These are phyloP conservation scores for Psilanteris sp. DNA, from an alignment of 1,140 invertebrate genomes.

Conservation along the genomic window DNA sequence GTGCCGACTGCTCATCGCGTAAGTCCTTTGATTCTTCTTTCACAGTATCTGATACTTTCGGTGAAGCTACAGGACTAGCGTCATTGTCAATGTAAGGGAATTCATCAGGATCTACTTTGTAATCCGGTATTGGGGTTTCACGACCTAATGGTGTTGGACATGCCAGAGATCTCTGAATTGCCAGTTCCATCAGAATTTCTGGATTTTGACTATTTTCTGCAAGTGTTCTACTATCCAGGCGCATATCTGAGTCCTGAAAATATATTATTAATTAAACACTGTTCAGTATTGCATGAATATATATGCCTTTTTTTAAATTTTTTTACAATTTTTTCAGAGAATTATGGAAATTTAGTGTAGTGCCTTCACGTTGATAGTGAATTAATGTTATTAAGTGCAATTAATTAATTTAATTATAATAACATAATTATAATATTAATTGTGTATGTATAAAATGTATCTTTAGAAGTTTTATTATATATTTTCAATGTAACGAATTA, in stretches of 20 bases:
- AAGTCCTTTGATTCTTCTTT: conserved; percentile 59
- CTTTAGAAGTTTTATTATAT: too few relatives aligned
- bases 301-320: too few relatives aligned
- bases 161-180: conserved; percentile 72
- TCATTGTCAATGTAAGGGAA: conserved; percentile 73
- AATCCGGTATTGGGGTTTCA: conserved; percentile 70
- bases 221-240: conserved; percentile 66
- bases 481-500: too few relatives aligned
- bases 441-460: too few relatives aligned
- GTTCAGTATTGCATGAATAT: too few relatives aligned
- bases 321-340: too few relatives aligned
- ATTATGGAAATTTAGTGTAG: too few relatives aligned
- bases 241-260: conserved; percentile 69
- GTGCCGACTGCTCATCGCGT: conserved; percentile 7
- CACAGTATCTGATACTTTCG: conserved; percentile 12
- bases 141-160: conserved; percentile 73
- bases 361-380: too few relatives aligned
- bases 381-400: too few relatives aligned
- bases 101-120: conserved; percentile 67
- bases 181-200: conserved; percentile 74
- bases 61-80: conserved; percentile 54
- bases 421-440: too few relatives aligned
- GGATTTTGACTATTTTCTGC: conserved; percentile 74
- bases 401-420: too few relatives aligned
- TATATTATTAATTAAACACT: background rate